These are phyloP conservation scores for Sylvicola fuscatus DNA, from an alignment of 2,888 invertebrate genomes.

Conservation along the genomic window DNA sequence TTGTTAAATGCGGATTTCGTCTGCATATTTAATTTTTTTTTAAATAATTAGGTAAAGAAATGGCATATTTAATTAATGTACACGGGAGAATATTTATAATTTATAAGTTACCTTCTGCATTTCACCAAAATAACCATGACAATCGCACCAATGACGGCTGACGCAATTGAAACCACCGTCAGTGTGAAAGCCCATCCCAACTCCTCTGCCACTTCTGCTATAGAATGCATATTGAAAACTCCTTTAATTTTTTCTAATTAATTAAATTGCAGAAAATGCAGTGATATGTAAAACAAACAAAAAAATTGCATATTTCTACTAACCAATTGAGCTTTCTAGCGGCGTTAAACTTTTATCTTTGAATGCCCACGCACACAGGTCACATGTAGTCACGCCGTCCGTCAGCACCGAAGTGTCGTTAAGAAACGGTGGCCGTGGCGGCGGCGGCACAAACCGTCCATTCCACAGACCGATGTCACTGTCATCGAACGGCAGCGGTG, in stretches of 20 bases:
- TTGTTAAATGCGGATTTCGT: no score
- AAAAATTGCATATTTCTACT: conserved; percentile 13
- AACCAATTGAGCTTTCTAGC: conserved; percentile 37
- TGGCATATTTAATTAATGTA: no score
- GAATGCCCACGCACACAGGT: conserved; percentile 54
- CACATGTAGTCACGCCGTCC: conserved; percentile 51
- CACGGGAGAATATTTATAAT: no score
- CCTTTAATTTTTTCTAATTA: neutral
- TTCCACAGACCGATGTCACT: conserved; percentile 27
- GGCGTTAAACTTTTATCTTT: conserved; percentile 31
- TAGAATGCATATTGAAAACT: neutral
- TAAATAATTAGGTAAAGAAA: no score
- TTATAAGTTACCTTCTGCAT: conserved; percentile 3
- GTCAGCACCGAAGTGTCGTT: conserved; percentile 35
- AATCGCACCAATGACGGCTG: conserved; percentile 3
- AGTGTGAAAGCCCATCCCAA: conserved; percentile 2
- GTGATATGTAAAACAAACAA: no score
- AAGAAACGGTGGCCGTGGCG: conserved; percentile 41
- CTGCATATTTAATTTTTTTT: no score
- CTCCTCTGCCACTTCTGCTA: conserved; percentile 1
- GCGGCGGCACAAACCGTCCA: conserved; percentile 40
- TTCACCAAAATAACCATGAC: conserved; percentile 2
- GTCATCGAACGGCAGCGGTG: conserved; percentile 25
- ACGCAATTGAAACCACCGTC: conserved; percentile 1
- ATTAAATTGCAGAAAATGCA: neutral